Conservation (phyloP, 2,113 vertebrate genomes). For the Callopanchax toddi region DNA sequence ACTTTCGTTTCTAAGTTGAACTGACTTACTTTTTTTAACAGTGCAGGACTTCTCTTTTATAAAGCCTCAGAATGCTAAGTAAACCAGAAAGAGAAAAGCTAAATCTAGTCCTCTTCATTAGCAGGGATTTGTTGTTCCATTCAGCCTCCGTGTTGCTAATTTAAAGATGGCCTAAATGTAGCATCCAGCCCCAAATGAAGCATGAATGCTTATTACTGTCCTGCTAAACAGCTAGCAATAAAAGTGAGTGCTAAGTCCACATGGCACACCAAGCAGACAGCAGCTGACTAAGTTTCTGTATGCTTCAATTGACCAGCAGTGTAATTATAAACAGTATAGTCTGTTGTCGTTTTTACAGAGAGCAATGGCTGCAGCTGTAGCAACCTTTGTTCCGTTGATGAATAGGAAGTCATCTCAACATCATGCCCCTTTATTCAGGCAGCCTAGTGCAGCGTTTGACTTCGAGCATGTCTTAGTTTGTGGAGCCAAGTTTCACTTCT, state of each 20-base stretch:
- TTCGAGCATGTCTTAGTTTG: background rate
- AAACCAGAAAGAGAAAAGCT: no score
- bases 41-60: no score
- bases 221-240: slow-evolving; percentile 1
- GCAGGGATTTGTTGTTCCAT: no score
- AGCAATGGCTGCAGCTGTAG: slow-evolving; percentile 1
- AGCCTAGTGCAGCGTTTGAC: background rate
- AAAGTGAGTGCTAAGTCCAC: slow-evolving; percentile 10
- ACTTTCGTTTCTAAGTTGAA: no score
- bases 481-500: background rate
- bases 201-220: slow-evolving; percentile 1
- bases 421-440: slow-evolving; percentile 11
- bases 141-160: background rate
- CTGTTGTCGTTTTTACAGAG: slow-evolving; percentile 19
- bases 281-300: slow-evolving; percentile 38
- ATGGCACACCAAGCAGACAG: slow-evolving; percentile 17
- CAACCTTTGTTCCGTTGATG: slow-evolving; percentile 15
- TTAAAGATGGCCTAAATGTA: slow-evolving; percentile 7
- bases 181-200: no score
- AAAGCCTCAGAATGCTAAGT: no score
- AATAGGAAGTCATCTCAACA: slow-evolving; percentile 16
- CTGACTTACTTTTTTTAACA: no score
- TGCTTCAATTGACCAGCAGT: slow-evolving; percentile 21
- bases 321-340: slow-evolving; percentile 28
- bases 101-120: no score